Evolutionary conservation across 1,140 invertebrate species (phyloP).

Genomic region (Drosophila obscura): DNA sequence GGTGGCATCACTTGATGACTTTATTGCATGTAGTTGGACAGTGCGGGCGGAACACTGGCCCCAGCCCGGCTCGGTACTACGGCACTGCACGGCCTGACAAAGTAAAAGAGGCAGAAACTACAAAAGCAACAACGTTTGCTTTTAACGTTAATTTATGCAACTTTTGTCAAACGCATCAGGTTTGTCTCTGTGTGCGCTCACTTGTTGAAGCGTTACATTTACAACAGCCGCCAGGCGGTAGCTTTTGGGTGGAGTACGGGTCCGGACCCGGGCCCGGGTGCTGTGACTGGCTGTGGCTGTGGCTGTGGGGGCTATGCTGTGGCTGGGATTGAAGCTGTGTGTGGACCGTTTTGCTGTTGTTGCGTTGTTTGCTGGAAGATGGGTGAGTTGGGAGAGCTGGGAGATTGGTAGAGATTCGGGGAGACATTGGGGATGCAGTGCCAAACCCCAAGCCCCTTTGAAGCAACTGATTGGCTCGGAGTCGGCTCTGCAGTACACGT

Average conservation of each 20-base stretch:
- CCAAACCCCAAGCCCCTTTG: slow-evolving; percentile 26
- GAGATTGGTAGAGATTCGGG: background rate
- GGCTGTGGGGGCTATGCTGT: background rate
- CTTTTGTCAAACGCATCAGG: slow-evolving; percentile 70
- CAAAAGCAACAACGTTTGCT: slow-evolving; percentile 60
- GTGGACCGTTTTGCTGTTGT: background rate
- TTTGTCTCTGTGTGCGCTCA: slow-evolving; percentile 38
- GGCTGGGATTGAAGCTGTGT: background rate
- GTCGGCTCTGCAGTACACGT: background rate
- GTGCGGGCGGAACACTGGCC: background rate
- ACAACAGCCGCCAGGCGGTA: slow-evolving; percentile 24
- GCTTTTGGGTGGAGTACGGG: background rate
- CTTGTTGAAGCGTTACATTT: slow-evolving; percentile 43
- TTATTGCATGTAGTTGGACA: slow-evolving; percentile 69
- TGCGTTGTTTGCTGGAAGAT: slow-evolving; percentile 7
- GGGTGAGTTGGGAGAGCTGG: background rate
- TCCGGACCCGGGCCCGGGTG: background rate
- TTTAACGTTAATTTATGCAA: slow-evolving; percentile 82
- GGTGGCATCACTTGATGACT: slow-evolving; percentile 72
- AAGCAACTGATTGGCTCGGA: slow-evolving; percentile 56
- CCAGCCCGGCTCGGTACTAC: background rate
- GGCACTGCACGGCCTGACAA: slow-evolving; percentile 51
- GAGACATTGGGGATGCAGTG: background rate
- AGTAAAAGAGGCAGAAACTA: slow-evolving; percentile 58
- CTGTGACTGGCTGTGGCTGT: background rate